Evolutionary conservation across 2,888 invertebrate species (phyloP).

Genomic region (Cetonia aurata): DNA sequence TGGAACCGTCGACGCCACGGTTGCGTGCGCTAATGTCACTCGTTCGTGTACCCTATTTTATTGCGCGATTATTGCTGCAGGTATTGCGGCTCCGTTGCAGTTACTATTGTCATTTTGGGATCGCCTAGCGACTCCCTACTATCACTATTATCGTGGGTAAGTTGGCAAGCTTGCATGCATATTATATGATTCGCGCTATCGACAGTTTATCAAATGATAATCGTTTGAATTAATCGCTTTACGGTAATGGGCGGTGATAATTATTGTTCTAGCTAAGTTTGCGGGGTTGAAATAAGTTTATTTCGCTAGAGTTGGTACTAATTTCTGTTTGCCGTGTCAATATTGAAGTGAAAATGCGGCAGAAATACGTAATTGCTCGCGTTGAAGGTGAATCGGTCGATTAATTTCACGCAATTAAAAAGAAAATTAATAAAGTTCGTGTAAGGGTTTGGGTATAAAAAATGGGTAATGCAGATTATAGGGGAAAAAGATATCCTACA

Average conservation of each 20-base stretch:
- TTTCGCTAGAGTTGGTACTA: no score
- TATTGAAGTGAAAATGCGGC: no score
- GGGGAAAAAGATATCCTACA: no score
- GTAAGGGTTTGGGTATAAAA: no score
- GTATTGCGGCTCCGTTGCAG: slow-evolving; percentile 54
- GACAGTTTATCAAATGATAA: slow-evolving; percentile 19
- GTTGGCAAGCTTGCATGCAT: not conserved
- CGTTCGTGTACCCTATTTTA: slow-evolving; percentile 53
- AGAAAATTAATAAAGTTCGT: not conserved
- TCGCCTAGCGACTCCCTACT: not conserved
- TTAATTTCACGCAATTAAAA: not conserved
- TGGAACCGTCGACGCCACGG: slow-evolving; percentile 47
- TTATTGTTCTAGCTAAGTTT: no score
- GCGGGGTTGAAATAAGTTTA: no score
- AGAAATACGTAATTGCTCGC: no score
- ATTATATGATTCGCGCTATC: not conserved
- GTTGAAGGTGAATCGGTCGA: no score
- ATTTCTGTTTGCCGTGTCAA: no score
- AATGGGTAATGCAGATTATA: no score
- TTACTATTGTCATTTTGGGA: slow-evolving; percentile 36
- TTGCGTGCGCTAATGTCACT: slow-evolving; percentile 56
- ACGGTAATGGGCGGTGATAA: no score
- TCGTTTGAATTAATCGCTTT: not conserved
- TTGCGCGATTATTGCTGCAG: slow-evolving; percentile 55
- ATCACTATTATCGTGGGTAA: no score